Evolutionary conservation across 2,888 invertebrate species (phyloP), one percentile per base, ranked within the genome.

Genomic region (Dyspetes luteomarginatus): DNA sequence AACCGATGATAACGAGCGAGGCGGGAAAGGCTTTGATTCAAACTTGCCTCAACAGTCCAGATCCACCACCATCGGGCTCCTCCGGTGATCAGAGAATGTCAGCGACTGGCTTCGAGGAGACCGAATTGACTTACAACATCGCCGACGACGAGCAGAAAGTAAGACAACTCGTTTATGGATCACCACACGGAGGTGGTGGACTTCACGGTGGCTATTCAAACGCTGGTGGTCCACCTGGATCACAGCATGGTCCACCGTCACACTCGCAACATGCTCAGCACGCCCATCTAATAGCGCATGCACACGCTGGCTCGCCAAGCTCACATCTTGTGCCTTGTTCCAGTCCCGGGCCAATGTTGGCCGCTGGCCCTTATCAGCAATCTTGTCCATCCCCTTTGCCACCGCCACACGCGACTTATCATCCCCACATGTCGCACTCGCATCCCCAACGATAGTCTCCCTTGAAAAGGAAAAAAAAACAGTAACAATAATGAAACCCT

Each of bases 1-100:
- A 99, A 93, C 99, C 99, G 86, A 99, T 99, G 99, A 99, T 99
- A 92, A 99, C 98, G 60, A 98, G 98, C 86, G 97, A 97, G 92
- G 97, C 97, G 79, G 99, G 99, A 86, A 99, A 99, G 93, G 97
- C 98, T 85, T 94, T 99, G 87, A 99, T 99, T 90, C 99, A 99
- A 94, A 99, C 98, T 87, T 99, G 99, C 93, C 95, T 99, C 83
- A 99, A 99, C 93, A 98, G 98, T 62, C 99, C 98, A 56, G 98
- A 98, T 93, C 98, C 97, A 82, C 96, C 95, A 80, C 95, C 93
- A 86, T 94, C 91, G 24, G 93, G 94, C 26, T 92, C 93, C 19
- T 94, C 94, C 4, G 96, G 96, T 84, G 98, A 98, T 93, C 98
- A 98, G 93, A 95, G 99, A 88, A 99, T 98, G 98, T 98, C 98